phyloP scores from a whole-genome alignment of 2,888 invertebrate genomes.

The Agrotis exclamationis region DNA sequence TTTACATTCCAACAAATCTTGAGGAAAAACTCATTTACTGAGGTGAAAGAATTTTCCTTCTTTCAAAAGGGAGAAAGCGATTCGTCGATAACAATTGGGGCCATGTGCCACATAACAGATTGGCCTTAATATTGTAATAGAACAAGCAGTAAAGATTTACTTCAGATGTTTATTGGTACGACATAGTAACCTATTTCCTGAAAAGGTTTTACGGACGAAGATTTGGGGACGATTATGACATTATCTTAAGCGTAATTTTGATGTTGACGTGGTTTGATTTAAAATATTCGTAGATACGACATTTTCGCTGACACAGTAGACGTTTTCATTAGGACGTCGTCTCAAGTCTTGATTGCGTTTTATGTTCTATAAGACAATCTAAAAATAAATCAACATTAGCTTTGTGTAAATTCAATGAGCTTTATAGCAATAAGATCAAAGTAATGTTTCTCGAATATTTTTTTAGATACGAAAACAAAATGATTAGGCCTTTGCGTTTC shows the following conservation, averaged over 20 bases:
- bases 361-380: background rate
- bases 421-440: constrained; percentile 9
- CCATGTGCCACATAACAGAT: constrained; percentile 49
- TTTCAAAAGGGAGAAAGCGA: constrained; percentile 7
- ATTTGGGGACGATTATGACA: constrained; percentile 17
- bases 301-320: no score
- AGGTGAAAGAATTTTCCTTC: background rate
- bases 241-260: background rate
- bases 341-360: background rate
- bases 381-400: background rate
- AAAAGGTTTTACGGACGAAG: constrained; percentile 9
- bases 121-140: constrained; percentile 37
- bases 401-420: background rate
- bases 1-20: constrained; percentile 9
- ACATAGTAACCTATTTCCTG: constrained; percentile 17
- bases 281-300: no score
- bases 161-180: constrained; percentile 13
- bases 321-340: background rate
- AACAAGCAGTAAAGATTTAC: constrained; percentile 39
- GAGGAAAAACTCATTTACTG: background rate
- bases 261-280: background rate
- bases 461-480: background rate
- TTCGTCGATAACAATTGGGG: constrained; percentile 23
- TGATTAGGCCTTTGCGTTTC: background rate
- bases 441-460: background rate